These are phyloP conservation scores for Pemphredon lugubris DNA, from an alignment of 2,888 invertebrate species.

Conservation along the genomic window DNA sequence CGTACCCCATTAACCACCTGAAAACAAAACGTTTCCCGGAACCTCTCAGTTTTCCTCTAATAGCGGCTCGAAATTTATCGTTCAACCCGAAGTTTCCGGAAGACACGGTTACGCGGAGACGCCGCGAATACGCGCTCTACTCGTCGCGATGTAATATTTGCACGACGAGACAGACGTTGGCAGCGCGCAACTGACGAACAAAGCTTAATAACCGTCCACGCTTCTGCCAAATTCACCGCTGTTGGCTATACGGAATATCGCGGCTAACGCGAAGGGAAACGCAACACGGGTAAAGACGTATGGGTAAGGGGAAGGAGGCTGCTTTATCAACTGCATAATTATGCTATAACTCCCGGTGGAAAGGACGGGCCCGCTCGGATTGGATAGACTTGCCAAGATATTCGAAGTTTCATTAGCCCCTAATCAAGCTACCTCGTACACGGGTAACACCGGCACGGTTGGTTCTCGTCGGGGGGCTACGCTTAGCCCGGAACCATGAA, in stretches of 20 bases:
- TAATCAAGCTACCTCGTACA: constrained; percentile 63
- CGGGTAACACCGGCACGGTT: constrained; percentile 1
- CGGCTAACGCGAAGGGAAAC: background rate
- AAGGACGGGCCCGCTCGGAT: constrained; percentile 35
- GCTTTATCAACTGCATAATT: constrained; percentile 70
- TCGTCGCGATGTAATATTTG: no score
- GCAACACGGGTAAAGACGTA: constrained; percentile 14
- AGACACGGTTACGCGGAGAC: no score
- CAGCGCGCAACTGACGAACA: constrained; percentile 34
- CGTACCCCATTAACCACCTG: background rate
- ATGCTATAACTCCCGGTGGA: constrained; percentile 63
- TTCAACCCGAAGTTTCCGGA: no score
- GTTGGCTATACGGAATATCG: background rate
- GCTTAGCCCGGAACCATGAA: constrained; percentile 36
- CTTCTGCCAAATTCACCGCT: constrained; percentile 4
- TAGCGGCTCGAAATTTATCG: no score
- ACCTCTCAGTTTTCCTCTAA: no score
- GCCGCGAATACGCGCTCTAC: no score
- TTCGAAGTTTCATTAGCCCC: constrained; percentile 71
- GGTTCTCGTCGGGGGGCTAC: background rate
- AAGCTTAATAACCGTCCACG: constrained; percentile 47
- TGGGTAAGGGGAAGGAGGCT: constrained; percentile 7
- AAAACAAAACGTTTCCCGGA: background rate
- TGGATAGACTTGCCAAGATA: constrained; percentile 67
- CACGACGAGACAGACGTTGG: no score